Base-by-base conservation (phyloP, 1,140 invertebrate species). In the Probaryconus sp. region DNA sequence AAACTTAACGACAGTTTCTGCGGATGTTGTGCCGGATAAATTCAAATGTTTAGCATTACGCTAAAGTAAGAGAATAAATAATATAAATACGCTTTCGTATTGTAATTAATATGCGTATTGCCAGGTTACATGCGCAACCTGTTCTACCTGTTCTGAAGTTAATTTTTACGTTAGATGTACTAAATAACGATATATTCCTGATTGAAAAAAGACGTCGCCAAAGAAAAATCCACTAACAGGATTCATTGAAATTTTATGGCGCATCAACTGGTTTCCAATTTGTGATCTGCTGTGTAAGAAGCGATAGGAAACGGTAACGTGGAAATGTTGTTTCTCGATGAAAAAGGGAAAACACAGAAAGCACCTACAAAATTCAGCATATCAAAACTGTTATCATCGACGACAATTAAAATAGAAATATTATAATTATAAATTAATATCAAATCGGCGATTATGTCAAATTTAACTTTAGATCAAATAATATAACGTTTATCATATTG, bases 1-100 rank as follows among this genome's bases (percentile, higher is more conserved):
- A 11, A 58, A 60, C 14, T 60, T 65, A 72, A 65, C 60, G 69
- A 72, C 69, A 72, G 37, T 72, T 72, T 72, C 51, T 65, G 53
- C 61, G 69, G 69, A 65, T 55, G 68, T 45, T 70, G 45, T 40
- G 53, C 38, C 61, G 60, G 60, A 65, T 72, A 65, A 60, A 33
- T 53, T 43, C 38, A 55, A 65, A 65, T 72, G 24, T 72, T 72
- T 65, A 60, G 45, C 69, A 60, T 72, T 45, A 21, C 68, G 31
- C 53, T 60, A 58, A 45, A 43, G 43, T 58, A 72, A 53, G 47
- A 50, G 61, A 53, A 72, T 72, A 65, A 72, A 72, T 73, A 73
- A 73, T 73, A 73, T 61, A 55, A 73, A 72, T 28, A 47, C 24
- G 33, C 47, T 33, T 14, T 24, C 38, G 70, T 55, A 73, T 67